A percentile compares a stretch with the other conserved stretches of the same genome.
These are phyloP conservation scores for Mastacembelus armatus DNA, from an alignment of 2,797 vertebrate species.

Conservation along the genomic window DNA sequence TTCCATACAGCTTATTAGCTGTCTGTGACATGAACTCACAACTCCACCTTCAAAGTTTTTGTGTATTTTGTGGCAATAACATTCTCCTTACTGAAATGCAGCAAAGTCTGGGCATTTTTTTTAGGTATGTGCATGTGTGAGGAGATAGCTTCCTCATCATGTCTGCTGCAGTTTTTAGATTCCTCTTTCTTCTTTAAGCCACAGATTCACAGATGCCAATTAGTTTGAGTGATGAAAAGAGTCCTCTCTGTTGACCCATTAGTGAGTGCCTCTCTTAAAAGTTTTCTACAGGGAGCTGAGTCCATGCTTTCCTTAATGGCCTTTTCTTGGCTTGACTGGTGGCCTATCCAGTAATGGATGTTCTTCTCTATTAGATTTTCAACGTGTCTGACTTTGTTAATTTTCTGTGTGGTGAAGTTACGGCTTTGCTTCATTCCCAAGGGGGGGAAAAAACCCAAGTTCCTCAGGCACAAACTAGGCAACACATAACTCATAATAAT, in stretches of 20 bases:
- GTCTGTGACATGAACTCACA: background rate
- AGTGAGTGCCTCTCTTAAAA: constrained; percentile 65
- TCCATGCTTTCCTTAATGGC: constrained; percentile 75
- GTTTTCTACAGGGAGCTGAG: constrained; percentile 73
- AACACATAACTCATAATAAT: constrained; percentile 45
- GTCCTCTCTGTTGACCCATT: constrained; percentile 77
- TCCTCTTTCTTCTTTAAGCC: constrained; percentile 69
- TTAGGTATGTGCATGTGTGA: background rate
- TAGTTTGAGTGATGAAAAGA: constrained; percentile 81
- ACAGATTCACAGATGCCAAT: constrained; percentile 76
- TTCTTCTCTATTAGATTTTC: constrained; percentile 68
- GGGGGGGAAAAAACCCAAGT: constrained; percentile 28
- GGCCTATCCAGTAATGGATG: constrained; percentile 75
- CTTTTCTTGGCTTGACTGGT: constrained; percentile 70
- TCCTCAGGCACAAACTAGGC: constrained; percentile 21
- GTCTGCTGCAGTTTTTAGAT: constrained; percentile 38
- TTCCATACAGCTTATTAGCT: constrained; percentile 55
- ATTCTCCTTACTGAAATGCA: background rate
- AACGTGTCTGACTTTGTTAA: constrained; percentile 66
- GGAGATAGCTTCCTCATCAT: no score
- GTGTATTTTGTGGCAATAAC: background rate
- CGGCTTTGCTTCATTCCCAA: constrained; percentile 24
- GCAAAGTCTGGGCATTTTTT: background rate
- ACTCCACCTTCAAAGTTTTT: constrained; percentile 18
- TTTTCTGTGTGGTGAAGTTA: constrained; percentile 43